A percentile compares a stretch with the other conserved stretches of the same genome.
Conservation (phyloP, 2,113 vertebrate species). For the Otis tarda region DNA sequence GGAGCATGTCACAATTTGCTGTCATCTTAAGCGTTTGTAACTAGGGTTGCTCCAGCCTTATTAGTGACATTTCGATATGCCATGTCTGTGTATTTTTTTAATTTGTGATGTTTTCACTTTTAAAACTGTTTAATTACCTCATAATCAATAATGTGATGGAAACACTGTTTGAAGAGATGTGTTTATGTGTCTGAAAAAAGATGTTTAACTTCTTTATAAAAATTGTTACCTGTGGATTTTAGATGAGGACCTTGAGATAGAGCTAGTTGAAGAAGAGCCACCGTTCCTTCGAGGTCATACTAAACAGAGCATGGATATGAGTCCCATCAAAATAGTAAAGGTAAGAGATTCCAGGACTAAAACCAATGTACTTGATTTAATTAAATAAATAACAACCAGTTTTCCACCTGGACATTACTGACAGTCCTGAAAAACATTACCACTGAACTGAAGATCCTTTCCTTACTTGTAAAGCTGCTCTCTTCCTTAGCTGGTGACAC, state of each 20-base stretch:
- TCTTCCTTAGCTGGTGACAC: background rate
- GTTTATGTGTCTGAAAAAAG: background rate
- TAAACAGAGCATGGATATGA: conserved; percentile 99
- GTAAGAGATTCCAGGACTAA: conserved; percentile 62
- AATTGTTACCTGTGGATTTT: background rate
- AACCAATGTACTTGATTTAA: background rate
- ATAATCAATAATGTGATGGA: background rate
- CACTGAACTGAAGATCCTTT: background rate
- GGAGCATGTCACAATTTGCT: background rate
- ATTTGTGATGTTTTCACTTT: background rate
- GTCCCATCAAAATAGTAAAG: conserved; percentile 99
- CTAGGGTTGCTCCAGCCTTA: background rate
- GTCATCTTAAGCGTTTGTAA: background rate
- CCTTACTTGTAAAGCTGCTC: background rate
- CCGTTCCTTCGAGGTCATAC: conserved; percentile 96
- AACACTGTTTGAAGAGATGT: background rate
- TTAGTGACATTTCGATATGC: background rate
- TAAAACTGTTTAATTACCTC: background rate
- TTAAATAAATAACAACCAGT: background rate
- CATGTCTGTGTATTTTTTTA: background rate
- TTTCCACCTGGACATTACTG: background rate
- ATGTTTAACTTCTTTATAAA: background rate
- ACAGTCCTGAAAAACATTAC: background rate
- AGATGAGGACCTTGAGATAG: conserved; percentile 98
- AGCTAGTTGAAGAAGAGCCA: conserved; percentile 96